Conservation (phyloP, 2,797 vertebrate genomes). For the Margarornis squamiger region DNA sequence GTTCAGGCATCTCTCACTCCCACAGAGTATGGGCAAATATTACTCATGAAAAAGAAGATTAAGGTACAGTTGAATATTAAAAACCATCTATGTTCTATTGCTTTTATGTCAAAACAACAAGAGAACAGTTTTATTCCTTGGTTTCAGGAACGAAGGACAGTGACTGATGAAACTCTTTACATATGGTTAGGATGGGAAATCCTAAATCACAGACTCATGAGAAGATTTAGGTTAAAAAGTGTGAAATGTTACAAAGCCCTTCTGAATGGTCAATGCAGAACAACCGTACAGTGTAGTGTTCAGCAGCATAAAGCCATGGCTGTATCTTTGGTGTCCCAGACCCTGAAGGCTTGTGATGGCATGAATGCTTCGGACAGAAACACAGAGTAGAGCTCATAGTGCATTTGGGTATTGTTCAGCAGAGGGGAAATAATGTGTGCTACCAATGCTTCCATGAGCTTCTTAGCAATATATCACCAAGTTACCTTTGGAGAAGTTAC, state of each 20-base stretch:
- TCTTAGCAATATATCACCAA: background rate
- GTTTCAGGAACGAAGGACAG: background rate
- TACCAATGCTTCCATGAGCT: accelerated
- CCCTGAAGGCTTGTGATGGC: background rate
- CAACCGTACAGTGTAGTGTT: too few species aligned
- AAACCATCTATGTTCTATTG: background rate
- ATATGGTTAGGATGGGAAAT: background rate
- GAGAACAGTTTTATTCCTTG: background rate
- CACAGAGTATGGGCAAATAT: background rate
- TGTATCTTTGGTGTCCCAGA: background rate
- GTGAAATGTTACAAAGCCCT: background rate
- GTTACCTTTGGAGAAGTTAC: background rate
- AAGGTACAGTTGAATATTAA: background rate
- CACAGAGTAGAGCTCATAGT: background rate
- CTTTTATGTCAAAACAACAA: background rate
- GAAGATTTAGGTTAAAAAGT: background rate
- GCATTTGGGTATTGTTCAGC: background rate
- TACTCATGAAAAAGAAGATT: background rate
- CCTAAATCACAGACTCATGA: background rate
- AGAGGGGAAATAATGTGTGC: background rate
- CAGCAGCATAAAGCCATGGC: background rate
- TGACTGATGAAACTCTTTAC: background rate
- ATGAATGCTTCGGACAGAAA: background rate
- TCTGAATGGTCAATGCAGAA: background rate
- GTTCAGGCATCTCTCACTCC: background rate